A percentile compares a stretch with the other conserved stretches of the same genome.
Evolutionary conservation across 2,797 vertebrate species (phyloP).

Genomic region (Intellagama lesueurii): DNA sequence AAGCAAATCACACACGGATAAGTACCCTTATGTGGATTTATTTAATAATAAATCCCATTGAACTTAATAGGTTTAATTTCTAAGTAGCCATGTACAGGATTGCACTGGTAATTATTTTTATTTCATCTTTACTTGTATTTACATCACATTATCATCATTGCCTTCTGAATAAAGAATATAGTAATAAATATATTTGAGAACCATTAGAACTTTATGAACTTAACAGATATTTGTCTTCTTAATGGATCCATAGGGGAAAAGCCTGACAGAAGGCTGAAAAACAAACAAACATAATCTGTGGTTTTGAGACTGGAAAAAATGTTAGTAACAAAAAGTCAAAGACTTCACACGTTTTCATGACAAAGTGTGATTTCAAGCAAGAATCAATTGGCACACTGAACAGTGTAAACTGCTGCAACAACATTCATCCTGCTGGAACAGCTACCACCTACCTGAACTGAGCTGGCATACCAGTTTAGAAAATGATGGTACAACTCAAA

Average conservation of each 20-base stretch:
- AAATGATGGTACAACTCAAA: not conserved
- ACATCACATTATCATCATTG: not conserved
- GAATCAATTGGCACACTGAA: slow-evolving; percentile 2
- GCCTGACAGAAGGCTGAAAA: not conserved
- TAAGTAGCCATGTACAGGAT: not conserved
- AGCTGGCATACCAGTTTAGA: not conserved
- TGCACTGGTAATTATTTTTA: not conserved
- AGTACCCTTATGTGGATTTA: not conserved
- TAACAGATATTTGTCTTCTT: not conserved
- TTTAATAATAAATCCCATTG: not conserved
- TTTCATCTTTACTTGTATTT: not conserved
- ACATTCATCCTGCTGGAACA: slow-evolving; percentile 5
- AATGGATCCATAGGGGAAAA: not conserved
- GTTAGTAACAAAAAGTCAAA: not conserved
- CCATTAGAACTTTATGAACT: not conserved
- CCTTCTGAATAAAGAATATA: not conserved
- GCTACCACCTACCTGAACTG: not conserved
- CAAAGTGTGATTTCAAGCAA: slow-evolving; percentile 7
- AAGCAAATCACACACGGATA: not conserved
- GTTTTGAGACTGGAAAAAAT: not conserved
- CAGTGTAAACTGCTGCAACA: not conserved
- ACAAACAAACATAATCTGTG: not conserved
- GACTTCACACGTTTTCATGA: not conserved
- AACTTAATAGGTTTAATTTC: not conserved
- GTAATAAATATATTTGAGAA: not conserved